phyloP scores from a whole-genome alignment of 2,113 vertebrate genomes.

The Saimiri boliviensis region DNA sequence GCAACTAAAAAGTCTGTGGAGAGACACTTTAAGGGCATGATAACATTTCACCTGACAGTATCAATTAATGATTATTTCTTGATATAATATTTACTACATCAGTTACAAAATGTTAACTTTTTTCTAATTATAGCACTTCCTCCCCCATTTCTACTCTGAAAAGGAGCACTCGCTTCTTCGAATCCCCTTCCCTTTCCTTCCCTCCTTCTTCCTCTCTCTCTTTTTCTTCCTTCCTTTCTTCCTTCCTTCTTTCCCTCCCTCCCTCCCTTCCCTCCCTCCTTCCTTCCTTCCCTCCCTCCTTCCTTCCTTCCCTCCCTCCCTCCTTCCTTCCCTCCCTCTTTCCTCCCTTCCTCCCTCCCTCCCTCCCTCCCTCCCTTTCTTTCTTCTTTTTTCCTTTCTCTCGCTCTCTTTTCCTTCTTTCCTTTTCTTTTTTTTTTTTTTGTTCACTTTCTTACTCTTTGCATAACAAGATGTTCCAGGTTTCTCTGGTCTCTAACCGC shows the following conservation, averaged over 20 bases:
- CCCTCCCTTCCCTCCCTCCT: accelerated
- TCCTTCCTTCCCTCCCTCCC: accelerated
- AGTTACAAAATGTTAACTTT: not conserved
- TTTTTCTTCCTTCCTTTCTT: too few species aligned
- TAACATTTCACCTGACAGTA: not conserved
- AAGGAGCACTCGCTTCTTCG: not conserved
- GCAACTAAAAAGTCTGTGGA: not conserved
- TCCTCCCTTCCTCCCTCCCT: accelerated
- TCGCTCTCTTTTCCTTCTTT: not conserved
- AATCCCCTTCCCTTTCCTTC: too few species aligned
- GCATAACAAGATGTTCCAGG: not conserved
- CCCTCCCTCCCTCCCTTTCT: too few species aligned
- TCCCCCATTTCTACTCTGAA: not conserved
- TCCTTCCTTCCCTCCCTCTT: accelerated
- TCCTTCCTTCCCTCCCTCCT: too few species aligned
- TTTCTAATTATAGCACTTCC: not conserved
- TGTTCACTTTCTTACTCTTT: not conserved
- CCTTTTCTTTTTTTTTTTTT: not conserved
- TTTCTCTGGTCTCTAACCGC: not conserved
- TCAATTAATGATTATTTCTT: not conserved
- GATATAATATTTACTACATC: not conserved
- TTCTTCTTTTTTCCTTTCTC: too few species aligned
- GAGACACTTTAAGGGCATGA: not conserved
- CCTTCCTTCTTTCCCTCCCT: too few species aligned
- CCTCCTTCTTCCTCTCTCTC: not conserved